Base-by-base conservation (phyloP, 2,797 vertebrate species). In the Pseudochirops corinnae region DNA sequence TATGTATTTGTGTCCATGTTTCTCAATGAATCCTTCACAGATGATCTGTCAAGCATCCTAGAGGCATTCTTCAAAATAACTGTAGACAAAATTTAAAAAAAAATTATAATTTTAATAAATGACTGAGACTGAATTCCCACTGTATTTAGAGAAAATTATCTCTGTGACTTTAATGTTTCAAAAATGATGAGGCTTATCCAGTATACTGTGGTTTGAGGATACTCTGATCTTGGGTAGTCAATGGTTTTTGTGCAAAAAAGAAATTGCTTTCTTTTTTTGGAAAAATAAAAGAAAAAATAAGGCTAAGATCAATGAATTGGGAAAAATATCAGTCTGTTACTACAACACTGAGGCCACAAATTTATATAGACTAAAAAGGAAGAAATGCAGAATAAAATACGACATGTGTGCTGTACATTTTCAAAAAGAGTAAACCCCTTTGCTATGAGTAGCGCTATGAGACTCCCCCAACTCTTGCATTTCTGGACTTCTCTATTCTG, bases 401-500 rank as follows among this genome's bases (percentile, higher is more conserved):
- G 53, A 82, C 39, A 24, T 93, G 90, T 93, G 10, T 90, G 31
- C 13, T 95, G 87, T 55, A 90, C 0, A 52, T 93, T 94, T 95
- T 93, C 12, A 50, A 3, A 26, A 46, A 50, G 39, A 46, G 39
- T 0, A 87, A 87, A 50, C 21, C 74, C 9, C 21, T 87, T 87
- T 87, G 3, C 21, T 4, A 87, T 50, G n/a, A 46, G 24, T 50
- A 87, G 39, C 11, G 1, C 9, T 50, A 9, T 11, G 39, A 87
- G 74, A 50, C 74, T 87, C 28, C 39, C 82, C 90, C n/a, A 74
- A 6, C 13, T 91, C 91, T 96, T 82, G 95, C 21, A 31, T 56
- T 92, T 97, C 60, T 60, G 90, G 28, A 82, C 24, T 94, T 94
- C 10, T n/a, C 26, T 90, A 74, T 50, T 67, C 93, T 58, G 96